Conservation (phyloP, 92 coral and sea anemone genomes). For the Ricordea florida region DNA sequence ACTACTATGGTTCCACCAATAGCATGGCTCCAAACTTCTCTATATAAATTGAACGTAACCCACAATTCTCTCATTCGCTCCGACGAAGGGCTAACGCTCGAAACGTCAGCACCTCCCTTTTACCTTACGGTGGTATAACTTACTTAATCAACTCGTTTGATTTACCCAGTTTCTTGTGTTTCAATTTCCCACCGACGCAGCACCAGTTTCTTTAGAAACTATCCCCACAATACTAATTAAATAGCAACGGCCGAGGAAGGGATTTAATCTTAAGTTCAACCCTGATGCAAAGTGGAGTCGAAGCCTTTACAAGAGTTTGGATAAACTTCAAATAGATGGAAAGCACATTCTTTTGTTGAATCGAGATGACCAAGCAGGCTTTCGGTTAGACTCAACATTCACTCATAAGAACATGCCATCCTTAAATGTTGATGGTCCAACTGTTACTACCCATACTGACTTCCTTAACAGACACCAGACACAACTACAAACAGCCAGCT, state of each 20-base stretch:
- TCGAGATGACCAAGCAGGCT: conserved; percentile 67
- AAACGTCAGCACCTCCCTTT: too few species aligned
- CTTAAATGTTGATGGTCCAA: conserved; percentile 21
- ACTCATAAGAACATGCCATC: conserved; percentile 59
- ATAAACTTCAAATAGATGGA: conserved; percentile 53
- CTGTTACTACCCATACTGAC: conserved; percentile 59
- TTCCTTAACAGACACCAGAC: conserved; percentile 56
- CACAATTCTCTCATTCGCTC: too few species aligned
- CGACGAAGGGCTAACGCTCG: too few species aligned
- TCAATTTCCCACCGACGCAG: too few species aligned
- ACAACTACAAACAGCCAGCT: conserved; percentile 61
- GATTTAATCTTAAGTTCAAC: conserved; percentile 50
- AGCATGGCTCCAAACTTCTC: too few species aligned
- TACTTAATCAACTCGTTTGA: too few species aligned
- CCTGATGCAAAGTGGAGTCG: conserved; percentile 62
- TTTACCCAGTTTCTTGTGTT: too few species aligned
- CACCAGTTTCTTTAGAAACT: too few species aligned
- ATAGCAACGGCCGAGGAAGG: conserved; percentile 60
- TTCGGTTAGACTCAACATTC: conserved; percentile 54
- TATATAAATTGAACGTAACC: too few species aligned
- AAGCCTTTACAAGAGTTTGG: conserved; percentile 41
- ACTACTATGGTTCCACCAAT: too few species aligned
- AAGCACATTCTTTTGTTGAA: conserved; percentile 27
- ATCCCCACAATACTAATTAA: too few species aligned
- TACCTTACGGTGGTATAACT: too few species aligned